Conservation (phyloP, 2,797 vertebrate genomes). For the Amazonetta brasiliensis region DNA sequence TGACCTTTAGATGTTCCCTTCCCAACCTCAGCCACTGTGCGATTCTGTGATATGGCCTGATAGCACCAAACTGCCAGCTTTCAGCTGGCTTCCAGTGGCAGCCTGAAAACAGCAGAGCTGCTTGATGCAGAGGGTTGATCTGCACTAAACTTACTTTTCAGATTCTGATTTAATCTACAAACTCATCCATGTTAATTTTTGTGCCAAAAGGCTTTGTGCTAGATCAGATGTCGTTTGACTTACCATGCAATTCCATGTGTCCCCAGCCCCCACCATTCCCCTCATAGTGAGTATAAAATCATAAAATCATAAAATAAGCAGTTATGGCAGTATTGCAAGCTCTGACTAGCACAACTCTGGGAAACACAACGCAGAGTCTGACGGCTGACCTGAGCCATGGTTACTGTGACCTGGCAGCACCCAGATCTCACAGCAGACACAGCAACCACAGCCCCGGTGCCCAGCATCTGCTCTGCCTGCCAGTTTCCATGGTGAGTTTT, state of each 20-base stretch:
- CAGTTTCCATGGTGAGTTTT: not conserved
- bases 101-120: not conserved
- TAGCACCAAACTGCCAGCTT: not conserved
- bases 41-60: not conserved
- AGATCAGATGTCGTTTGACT: fast-evolving
- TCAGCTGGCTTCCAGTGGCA: not conserved
- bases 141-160: not conserved
- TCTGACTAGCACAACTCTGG: fast-evolving
- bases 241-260: not conserved
- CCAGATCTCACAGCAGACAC: not conserved
- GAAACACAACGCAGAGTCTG: not conserved
- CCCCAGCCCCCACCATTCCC: too few relatives aligned
- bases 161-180: not conserved
- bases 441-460: not conserved
- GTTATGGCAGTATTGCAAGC: not conserved
- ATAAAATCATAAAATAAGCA: not conserved
- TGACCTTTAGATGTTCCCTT: too few relatives aligned
- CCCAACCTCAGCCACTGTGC: too few relatives aligned
- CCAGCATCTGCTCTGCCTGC: not conserved
- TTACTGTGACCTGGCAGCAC: not conserved
- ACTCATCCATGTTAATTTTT: fast-evolving
- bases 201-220: not conserved
- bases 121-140: not conserved
- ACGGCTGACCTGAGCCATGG: fast-evolving
- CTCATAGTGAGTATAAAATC: not conserved